Conservation (phyloP, 2,113 vertebrate genomes). For the Casuarius casuarius region DNA sequence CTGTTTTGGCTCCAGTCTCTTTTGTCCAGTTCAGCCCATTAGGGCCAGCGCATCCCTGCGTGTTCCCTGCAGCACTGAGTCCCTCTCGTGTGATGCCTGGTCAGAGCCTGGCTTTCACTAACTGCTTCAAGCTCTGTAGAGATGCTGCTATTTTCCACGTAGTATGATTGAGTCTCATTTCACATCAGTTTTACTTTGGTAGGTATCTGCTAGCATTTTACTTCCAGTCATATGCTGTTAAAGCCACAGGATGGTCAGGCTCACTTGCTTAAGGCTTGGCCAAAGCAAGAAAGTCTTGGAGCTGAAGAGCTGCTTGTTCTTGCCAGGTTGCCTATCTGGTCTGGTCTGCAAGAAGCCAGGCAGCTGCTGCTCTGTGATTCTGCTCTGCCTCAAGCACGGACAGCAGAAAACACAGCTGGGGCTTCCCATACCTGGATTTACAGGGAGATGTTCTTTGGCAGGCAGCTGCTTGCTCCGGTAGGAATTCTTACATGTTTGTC, state of each 20-base stretch:
- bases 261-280: background rate
- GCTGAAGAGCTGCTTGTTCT: background rate
- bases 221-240: accelerated
- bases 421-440: background rate
- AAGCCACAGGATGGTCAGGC: background rate
- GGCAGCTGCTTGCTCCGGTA: background rate
- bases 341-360: background rate
- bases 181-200: background rate
- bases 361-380: background rate
- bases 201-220: background rate
- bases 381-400: background rate
- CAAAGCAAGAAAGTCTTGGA: background rate
- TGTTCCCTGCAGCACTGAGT: accelerated
- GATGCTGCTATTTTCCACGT: background rate
- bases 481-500: accelerated
- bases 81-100: background rate
- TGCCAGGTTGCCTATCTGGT: background rate
- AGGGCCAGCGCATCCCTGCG: background rate
- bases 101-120: background rate
- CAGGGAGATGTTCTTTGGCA: background rate
- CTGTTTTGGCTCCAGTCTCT: constrained; percentile 7
- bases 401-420: background rate
- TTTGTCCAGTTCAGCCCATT: background rate
- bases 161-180: background rate
- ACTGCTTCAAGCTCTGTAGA: accelerated